phyloP scores from a whole-genome alignment of 2,797 vertebrate genomes.

The Sciurus vulgaris region DNA sequence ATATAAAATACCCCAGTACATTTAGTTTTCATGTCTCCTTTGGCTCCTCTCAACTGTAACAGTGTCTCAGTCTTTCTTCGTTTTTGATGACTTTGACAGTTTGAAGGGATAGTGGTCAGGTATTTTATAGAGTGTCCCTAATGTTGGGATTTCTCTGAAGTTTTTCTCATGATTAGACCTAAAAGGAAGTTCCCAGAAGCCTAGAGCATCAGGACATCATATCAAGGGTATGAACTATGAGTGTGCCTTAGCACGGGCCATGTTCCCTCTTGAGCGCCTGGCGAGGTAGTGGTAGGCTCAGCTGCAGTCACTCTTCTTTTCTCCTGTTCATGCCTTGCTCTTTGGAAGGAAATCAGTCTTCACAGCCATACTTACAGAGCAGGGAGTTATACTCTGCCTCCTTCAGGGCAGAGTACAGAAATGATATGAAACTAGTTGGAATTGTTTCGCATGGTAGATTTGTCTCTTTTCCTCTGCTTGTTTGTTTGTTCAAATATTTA shows the following conservation, averaged over 20 bases:
- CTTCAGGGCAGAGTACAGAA: background rate
- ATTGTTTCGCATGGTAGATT: background rate
- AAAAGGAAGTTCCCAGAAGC: background rate
- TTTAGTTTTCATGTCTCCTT: background rate
- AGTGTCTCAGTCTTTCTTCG: background rate
- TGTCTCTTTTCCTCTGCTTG: background rate
- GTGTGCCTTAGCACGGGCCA: background rate
- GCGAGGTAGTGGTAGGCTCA: background rate
- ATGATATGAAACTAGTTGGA: background rate
- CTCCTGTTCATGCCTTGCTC: background rate
- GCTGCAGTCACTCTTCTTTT: background rate
- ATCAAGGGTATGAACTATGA: background rate
- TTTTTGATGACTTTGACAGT: background rate
- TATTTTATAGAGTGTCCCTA: background rate
- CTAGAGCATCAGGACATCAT: background rate
- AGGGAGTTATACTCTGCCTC: background rate
- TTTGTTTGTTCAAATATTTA: background rate
- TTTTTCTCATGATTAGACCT: background rate
- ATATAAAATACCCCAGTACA: background rate
- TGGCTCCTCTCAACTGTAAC: background rate
- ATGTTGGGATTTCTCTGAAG: background rate
- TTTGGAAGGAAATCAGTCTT: background rate
- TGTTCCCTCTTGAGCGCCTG: background rate
- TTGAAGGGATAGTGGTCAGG: background rate
- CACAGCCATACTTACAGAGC: background rate